These are phyloP conservation scores for Diplolepis rosae DNA, from an alignment of 2,888 invertebrate genomes.

Conservation along the genomic window DNA sequence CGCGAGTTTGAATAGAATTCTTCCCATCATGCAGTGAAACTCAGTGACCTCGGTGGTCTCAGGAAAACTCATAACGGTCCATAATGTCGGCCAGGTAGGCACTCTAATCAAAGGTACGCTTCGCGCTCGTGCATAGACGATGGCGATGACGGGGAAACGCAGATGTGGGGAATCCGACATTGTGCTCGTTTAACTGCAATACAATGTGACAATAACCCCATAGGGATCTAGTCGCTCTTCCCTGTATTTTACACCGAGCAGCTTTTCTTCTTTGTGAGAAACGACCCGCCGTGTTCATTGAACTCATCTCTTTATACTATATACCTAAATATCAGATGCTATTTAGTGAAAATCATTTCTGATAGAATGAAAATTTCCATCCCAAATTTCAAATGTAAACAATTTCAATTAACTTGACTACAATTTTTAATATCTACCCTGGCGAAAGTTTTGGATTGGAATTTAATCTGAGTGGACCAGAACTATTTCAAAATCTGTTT, in stretches of 20 bases:
- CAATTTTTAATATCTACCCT: too few species aligned
- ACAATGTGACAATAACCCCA: slow-evolving; percentile 31
- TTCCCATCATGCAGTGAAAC: neutral
- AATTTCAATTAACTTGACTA: too few species aligned
- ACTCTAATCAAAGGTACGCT: neutral
- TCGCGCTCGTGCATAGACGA: neutral
- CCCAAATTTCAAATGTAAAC: neutral
- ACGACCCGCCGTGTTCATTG: slow-evolving; percentile 14
- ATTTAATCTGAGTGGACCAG: too few species aligned
- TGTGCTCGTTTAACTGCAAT: slow-evolving; percentile 17
- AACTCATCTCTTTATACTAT: neutral
- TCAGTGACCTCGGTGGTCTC: slow-evolving; percentile 21
- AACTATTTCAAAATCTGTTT: too few species aligned
- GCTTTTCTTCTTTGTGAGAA: slow-evolving; percentile 10
- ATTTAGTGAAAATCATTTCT: neutral
- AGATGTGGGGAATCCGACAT: slow-evolving; percentile 19
- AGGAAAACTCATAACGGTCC: slow-evolving; percentile 19
- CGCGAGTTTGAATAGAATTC: slow-evolving; percentile 13
- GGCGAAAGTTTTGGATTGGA: too few species aligned
- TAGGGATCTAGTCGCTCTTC: slow-evolving; percentile 7
- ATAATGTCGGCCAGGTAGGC: slow-evolving; percentile 13
- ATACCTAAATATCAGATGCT: neutral
- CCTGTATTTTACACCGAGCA: slow-evolving; percentile 24
- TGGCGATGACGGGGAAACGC: slow-evolving; percentile 7
- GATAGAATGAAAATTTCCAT: neutral